Base-by-base conservation (phyloP, 2,113 vertebrate species). In the Ophiodon elongatus region DNA sequence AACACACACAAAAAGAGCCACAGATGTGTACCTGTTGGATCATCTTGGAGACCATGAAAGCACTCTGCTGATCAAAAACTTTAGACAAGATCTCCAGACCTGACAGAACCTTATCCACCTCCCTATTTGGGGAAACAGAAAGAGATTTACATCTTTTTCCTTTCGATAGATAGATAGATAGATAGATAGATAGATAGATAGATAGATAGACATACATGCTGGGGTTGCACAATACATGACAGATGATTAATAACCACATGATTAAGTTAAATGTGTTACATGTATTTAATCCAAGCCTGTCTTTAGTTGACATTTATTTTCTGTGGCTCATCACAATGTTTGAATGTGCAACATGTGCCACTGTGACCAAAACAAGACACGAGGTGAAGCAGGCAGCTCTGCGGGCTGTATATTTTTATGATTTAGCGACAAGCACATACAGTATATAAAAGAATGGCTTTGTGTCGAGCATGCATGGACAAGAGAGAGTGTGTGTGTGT, bases 51-150 rank as follows among this genome's bases (percentile, higher is more conserved):
- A 98, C 96, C 96, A 96, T 96, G 65, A 97, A 96, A 0, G 98
- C 96, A 85, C 97, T 98, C 90, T 99, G 98, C 93, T 98, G 98
- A 94, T 99, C 98, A 64, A 99, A 99, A 23, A 99, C 97, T 91
- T 99, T 99, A 25, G 98, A 98, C 69, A 99, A 94, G 87, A 98
- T 98, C 94, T 99, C 98, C 83, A 99, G 93, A 43, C 98, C 98
- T 0, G 96, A 96, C 76, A 99, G 85, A 50, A 99, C 98, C 73
- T 98, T 99, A 93, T 99, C 98, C 90, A 99, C 97, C 89, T 99
- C 98, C 29, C 98, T 99, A 80, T 47, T 39, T 15, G 52, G 68
- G 27, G 9, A 79, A 57, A 60, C 4, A 84, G 0, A 85, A 6
- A 86, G 2, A 76, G 19, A 73, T 57, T 6, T 27, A 67, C 10